Conservation (phyloP, 2,113 vertebrate genomes). For the Cephalophus harveyi region DNA sequence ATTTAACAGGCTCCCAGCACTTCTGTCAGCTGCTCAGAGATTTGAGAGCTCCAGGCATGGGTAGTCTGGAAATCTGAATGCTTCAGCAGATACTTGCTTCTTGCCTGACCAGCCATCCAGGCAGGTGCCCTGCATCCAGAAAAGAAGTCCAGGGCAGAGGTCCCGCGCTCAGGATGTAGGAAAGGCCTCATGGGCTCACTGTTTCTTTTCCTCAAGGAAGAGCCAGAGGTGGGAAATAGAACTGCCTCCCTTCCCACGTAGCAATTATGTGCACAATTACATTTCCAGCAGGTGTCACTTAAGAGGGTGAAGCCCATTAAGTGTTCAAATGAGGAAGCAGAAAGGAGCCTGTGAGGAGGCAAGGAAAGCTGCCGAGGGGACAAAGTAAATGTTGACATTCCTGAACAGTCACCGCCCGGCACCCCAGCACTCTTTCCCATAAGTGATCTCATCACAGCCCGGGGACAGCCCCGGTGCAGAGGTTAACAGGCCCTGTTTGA, state of each 20-base stretch:
- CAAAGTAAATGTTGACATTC: background rate
- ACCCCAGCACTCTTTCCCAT: background rate
- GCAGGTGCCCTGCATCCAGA: background rate
- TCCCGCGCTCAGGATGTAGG: background rate
- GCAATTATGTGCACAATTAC: constrained; percentile 57
- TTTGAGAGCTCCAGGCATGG: background rate
- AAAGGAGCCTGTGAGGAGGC: background rate
- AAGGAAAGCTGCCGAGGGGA: background rate
- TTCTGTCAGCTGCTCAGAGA: background rate
- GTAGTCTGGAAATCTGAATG: background rate
- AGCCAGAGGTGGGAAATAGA: background rate
- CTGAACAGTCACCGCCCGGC: background rate
- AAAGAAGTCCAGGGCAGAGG: background rate
- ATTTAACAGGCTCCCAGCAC: background rate
- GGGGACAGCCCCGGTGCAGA: background rate
- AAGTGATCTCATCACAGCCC: background rate
- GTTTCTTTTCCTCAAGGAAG: constrained; percentile 5
- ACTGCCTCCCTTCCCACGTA: background rate
- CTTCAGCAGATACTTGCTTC: background rate
- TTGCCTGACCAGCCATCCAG: background rate
- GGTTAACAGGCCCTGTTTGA: background rate
- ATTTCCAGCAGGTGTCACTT: constrained; percentile 68
- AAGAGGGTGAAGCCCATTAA: constrained; percentile 52
- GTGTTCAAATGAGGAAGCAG: background rate
- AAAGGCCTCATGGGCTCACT: background rate